Evolutionary conservation across 2,113 vertebrate species (phyloP).

Genomic region (Lepus americanus): DNA sequence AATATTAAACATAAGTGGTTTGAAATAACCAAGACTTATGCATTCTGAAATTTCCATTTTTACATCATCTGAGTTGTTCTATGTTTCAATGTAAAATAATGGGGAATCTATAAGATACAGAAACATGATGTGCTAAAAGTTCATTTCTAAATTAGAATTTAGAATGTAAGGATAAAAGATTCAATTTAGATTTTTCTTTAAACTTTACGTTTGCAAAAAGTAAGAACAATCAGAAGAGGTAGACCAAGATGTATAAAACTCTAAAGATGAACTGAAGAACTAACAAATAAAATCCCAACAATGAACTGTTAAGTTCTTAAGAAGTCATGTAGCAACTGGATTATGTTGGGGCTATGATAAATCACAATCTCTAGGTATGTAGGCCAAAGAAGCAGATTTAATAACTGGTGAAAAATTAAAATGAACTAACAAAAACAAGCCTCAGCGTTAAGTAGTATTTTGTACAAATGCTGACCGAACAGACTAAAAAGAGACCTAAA

Average conservation of each 20-base stretch:
- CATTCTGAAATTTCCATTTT: not conserved
- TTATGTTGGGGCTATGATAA: not conserved
- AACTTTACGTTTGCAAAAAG: not conserved
- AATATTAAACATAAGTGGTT: not conserved
- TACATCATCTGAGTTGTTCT: not conserved
- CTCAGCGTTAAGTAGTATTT: not conserved
- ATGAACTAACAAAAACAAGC: rapidly evolving
- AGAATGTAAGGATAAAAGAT: not conserved
- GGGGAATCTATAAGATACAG: not conserved
- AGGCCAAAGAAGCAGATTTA: not conserved
- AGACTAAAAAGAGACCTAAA: not conserved
- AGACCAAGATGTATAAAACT: not conserved
- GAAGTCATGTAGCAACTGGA: not conserved
- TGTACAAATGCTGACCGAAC: not conserved
- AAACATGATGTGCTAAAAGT: not conserved
- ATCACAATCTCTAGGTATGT: not conserved
- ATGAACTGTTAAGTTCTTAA: not conserved
- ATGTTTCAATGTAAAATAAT: not conserved
- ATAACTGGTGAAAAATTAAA: not conserved
- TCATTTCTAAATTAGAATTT: not conserved
- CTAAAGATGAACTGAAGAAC: not conserved
- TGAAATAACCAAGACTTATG: not conserved
- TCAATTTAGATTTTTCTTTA: not conserved
- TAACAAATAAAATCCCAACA: not conserved
- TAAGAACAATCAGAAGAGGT: not conserved